Evolutionary conservation across 2,888 invertebrate genomes (phyloP).

Genomic region (Dermolepida albohirtum): DNA sequence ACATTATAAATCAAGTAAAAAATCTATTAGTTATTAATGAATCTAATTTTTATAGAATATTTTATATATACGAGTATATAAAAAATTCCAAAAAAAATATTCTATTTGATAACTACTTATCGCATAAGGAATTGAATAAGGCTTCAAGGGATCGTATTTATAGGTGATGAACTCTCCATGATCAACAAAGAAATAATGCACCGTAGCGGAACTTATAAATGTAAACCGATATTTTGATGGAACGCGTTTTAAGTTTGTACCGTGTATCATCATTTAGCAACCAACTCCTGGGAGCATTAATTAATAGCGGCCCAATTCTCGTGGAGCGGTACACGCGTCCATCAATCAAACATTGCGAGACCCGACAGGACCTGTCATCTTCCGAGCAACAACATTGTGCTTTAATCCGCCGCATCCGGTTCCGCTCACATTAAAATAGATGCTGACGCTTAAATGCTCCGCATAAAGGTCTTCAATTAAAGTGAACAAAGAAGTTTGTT

Average conservation of each 20-base stretch:
- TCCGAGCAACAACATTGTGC: constrained; percentile 41
- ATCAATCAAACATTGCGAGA: constrained; percentile 47
- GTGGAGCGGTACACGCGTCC: constrained; percentile 44
- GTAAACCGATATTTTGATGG: constrained; percentile 45
- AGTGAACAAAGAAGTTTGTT: constrained; percentile 43
- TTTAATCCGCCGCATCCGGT: constrained; percentile 41
- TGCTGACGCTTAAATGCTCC: constrained; percentile 37
- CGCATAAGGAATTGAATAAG: no score
- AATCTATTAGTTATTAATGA: no score
- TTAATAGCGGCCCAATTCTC: constrained; percentile 47
- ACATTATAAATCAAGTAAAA: no score
- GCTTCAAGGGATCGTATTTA: background rate
- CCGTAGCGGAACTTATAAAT: constrained; percentile 23
- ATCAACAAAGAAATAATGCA: constrained; percentile 21
- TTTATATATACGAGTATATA: no score
- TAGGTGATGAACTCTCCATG: constrained; percentile 5
- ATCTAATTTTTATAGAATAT: no score
- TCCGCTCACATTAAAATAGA: constrained; percentile 42
- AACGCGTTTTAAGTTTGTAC: constrained; percentile 39
- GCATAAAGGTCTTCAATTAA: constrained; percentile 44
- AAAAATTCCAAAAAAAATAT: no score
- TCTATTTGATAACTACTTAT: no score
- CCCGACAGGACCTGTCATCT: constrained; percentile 45
- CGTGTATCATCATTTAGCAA: constrained; percentile 45
- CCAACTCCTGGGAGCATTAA: constrained; percentile 45